Base-by-base conservation (phyloP, 2,888 invertebrate genomes). In the Diabrotica balteata region DNA sequence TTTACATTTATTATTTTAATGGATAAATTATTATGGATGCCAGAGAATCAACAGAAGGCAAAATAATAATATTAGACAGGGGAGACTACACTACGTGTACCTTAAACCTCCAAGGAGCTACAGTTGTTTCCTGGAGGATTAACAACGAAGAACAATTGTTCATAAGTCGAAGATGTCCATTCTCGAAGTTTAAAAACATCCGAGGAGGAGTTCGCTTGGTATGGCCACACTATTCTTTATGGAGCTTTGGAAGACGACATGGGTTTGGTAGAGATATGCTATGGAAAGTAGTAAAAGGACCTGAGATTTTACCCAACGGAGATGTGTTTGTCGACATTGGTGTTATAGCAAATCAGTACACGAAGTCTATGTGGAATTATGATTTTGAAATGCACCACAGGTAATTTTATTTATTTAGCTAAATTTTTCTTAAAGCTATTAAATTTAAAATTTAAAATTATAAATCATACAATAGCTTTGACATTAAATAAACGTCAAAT, bases 51-150 rank as follows among this genome's bases (percentile, higher is more conserved):
- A 57, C 55, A 5, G 43, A 60, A 51, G 51, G 9, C 22, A 49
- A 58, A 42, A 63, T 73, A 7, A 64, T 77, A 9, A 43, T 72
- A 32, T 47, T 77, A 22, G 72, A 76, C 55, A 58, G 75, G 44
- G 76, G 74, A 17, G 64, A 73, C 58, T 73, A 76, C 63, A 76
- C 77, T 3, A 73, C 75, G 2, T 73, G 73, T 49, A 72, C 75
- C 7, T 64, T 77, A 8, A 69, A 74, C 54, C 68, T 74, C 6
- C 68, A 68, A 47, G 76, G 77, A 4, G 75, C 72, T 10, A 68
- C 70, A 1, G 63, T 77, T n/a, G 63, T 71, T 7, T 77, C 77
- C 5, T 77, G 76, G 72, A 66, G 72, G 50, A 70, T 77, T 10
- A 63, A 72, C 53, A 70, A 75, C 47, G 63, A 68, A 50, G 77